Percentiles rank a stretch among this genome's conserved stretches.
Conservation (phyloP, 2,888 invertebrate genomes). For the Imbricaverruca yamaguchii region DNA sequence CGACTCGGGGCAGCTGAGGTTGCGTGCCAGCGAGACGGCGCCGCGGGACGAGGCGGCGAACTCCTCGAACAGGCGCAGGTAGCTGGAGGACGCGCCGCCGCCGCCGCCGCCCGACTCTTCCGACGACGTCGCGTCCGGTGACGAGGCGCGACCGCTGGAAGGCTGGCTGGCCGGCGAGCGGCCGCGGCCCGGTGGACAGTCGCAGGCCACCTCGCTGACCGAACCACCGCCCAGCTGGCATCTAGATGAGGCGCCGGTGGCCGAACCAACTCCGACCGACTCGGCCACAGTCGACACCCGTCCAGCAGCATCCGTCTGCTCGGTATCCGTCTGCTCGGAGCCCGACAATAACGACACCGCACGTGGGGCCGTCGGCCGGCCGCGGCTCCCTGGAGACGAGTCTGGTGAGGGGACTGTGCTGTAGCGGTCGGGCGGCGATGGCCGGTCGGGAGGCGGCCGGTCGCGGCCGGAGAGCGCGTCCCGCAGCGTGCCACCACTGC, state of each 20-base stretch:
- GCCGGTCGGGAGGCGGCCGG: slow-evolving; percentile 12
- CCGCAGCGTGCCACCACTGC: neutral
- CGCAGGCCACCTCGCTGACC: no score
- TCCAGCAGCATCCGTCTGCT: no score
- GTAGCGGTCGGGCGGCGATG: no score
- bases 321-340: no score
- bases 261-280: no score
- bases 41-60: slow-evolving; percentile 10
- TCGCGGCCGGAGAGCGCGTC: neutral
- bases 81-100: neutral
- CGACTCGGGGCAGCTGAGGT: slow-evolving; percentile 44
- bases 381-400: no score
- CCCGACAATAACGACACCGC: no score
- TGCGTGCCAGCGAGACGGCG: neutral
- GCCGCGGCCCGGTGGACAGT: no score
- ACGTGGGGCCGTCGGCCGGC: neutral
- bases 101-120: neutral
- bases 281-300: no score
- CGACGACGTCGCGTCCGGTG: neutral
- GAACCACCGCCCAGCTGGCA: no score
- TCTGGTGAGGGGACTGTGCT: no score
- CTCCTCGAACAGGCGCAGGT: slow-evolving; percentile 8
- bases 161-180: neutral
- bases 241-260: no score
- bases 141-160: neutral